Base-by-base conservation (phyloP, 2,113 vertebrate species). In the Neofelis nebulosa region DNA sequence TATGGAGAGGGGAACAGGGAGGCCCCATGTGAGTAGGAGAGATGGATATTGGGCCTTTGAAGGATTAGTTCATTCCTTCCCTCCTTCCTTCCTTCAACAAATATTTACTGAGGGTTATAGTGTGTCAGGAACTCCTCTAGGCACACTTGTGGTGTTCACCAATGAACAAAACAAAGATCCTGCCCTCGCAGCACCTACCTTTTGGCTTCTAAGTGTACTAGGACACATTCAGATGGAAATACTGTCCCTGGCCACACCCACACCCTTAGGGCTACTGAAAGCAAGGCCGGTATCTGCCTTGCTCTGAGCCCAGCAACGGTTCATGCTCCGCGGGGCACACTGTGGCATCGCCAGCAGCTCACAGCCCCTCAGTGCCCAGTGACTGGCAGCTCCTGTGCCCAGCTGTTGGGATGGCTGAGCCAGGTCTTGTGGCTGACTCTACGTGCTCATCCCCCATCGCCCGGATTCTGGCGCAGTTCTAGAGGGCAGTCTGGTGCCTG, bases 191-290 rank as follows among this genome's bases (percentile, higher is more conserved):
- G 16, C 21, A 10, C 21, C 4, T 82, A 13, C 13, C 68, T 48
- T 89, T 48, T 80, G 36, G 18, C 23, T 16, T 50, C 31, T 78
- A 27, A 19, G 14, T 55, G 1, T 50, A 82, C 23, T 71, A 80
- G 69, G 57, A 29, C 4, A 68, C n/a, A 68, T 3, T 69, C 8
- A 63, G 57, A 61, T 41, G 61, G 33, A 82, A 71, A 66, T 50
- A 5, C 5, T 61, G 15, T 4, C 4, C 13, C 11, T 73, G 27
- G 31, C 3, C 25, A 27, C 11, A 73, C 2, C 0, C 11, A 41
- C 1, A 29, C 14, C 1, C 21, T 27, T n/a, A 90, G 25, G 10
- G 5, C 31, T n/a, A 33, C 18, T 16, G 55, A 48, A 90, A 66
- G 16, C 13, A 61, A 55, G 41, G 3, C 10, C 27, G 16, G 14